Evolutionary conservation across 2,888 invertebrate species (phyloP).

Genomic region (Ectropis crepuscularia): DNA sequence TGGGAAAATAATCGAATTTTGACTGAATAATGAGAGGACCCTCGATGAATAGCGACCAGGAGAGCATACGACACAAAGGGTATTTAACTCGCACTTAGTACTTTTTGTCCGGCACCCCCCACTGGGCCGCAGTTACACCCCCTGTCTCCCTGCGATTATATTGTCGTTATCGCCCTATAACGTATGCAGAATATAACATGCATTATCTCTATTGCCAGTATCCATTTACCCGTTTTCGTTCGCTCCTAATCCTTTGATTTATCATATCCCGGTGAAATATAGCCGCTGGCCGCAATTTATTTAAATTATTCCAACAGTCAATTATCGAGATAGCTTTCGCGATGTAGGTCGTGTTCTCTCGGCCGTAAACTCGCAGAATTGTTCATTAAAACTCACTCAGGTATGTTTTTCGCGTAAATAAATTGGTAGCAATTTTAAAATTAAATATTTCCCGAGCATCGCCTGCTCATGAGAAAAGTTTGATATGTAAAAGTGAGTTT

Average conservation of each 20-base stretch:
- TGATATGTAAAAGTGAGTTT: conserved; percentile 58
- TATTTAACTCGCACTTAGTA: conserved; percentile 84
- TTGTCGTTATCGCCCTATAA: conserved; percentile 80
- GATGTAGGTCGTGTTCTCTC: conserved; percentile 62
- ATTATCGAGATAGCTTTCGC: conserved; percentile 80
- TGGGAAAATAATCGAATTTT: conserved; percentile 85
- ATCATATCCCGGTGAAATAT: conserved; percentile 78
- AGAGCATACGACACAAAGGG: conserved; percentile 78
- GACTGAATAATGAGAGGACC: conserved; percentile 83
- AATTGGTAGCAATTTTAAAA: conserved; percentile 49
- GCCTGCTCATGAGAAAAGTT: conserved; percentile 54
- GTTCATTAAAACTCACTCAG: conserved; percentile 51
- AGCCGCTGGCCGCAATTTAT: conserved; percentile 77
- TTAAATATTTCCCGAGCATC: conserved; percentile 35
- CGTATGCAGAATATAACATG: conserved; percentile 82
- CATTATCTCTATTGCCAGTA: conserved; percentile 78
- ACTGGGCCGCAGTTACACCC: conserved; percentile 52
- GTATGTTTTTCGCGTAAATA: conserved; percentile 48
- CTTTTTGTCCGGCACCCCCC: conserved; percentile 75
- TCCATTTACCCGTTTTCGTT: conserved; percentile 73
- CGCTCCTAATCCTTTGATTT: conserved; percentile 81
- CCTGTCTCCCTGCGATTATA: conserved; percentile 70
- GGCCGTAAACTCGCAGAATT: conserved; percentile 51
- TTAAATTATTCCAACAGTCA: conserved; percentile 82
- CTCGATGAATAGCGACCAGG: conserved; percentile 74